Conservation (phyloP, 2,797 vertebrate species). For the Molossus alvarezi region DNA sequence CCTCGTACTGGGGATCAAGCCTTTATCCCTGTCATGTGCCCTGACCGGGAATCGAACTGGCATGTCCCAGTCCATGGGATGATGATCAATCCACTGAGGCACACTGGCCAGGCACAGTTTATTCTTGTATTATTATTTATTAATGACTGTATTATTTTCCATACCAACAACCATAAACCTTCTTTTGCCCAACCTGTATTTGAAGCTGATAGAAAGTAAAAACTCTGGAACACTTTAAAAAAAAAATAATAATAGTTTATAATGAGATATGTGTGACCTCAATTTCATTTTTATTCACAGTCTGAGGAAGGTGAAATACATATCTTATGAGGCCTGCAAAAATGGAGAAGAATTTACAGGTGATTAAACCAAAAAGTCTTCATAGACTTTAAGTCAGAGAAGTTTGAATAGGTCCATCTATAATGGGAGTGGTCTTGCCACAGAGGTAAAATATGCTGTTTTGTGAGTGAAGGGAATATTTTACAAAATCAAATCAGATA, state of each 20-base stretch:
- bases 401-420: background rate
- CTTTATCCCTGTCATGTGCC: too few relatives aligned
- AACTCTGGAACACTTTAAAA: background rate
- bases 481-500: conserved; percentile 16
- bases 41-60: too few relatives aligned
- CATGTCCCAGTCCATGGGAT: too few relatives aligned
- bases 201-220: background rate
- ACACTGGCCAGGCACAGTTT: background rate
- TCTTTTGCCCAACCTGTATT: background rate
- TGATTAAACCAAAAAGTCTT: background rate
- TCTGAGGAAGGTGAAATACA: background rate
- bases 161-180: background rate
- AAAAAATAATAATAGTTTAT: background rate
- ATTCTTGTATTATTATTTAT: background rate
- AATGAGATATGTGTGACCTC: background rate
- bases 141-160: background rate
- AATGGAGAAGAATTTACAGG: background rate
- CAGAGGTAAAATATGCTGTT: background rate
- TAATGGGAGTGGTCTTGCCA: background rate
- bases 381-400: background rate
- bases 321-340: background rate
- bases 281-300: background rate
- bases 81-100: too few relatives aligned
- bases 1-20: too few relatives aligned
- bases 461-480: background rate